Evolutionary conservation across 2,888 invertebrate species (phyloP).

Genomic region (Ophion costatus): DNA sequence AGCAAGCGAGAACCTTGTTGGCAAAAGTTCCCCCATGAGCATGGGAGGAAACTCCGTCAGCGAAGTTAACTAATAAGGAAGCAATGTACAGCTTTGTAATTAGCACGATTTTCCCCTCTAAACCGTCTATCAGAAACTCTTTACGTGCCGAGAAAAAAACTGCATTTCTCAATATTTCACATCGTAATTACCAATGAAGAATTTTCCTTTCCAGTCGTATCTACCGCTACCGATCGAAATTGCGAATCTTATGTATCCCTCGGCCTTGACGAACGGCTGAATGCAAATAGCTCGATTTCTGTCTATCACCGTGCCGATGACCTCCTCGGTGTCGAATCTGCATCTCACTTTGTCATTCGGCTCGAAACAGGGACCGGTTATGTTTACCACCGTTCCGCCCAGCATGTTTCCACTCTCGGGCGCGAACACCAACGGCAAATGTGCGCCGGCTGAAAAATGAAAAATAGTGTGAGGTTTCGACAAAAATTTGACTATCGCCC

Average conservation of each 20-base stretch:
- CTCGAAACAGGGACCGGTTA: constrained; percentile 97
- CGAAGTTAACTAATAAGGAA: no score
- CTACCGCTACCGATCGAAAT: constrained; percentile 93
- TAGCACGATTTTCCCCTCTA: no score
- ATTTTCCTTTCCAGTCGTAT: constrained; percentile 95
- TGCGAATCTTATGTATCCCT: constrained; percentile 94
- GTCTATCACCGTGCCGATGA: constrained; percentile 91
- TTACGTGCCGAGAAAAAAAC: no score
- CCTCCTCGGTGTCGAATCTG: constrained; percentile 92
- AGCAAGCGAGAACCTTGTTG: no score
- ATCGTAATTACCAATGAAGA: constrained; percentile 91
- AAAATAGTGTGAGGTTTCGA: background rate
- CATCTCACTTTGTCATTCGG: constrained; percentile 91
- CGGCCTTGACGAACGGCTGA: constrained; percentile 93
- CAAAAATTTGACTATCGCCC: background rate
- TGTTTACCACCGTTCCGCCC: constrained; percentile 97
- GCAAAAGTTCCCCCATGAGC: no score
- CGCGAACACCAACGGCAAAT: constrained; percentile 93
- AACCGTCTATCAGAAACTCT: no score
- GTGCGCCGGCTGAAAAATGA: constrained; percentile 88
- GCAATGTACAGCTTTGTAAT: no score
- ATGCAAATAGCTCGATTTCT: constrained; percentile 94
- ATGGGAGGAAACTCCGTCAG: no score
- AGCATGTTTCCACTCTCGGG: constrained; percentile 99
- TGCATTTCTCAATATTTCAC: background rate